Base-by-base conservation (phyloP, 2,888 invertebrate genomes). In the Drosophila atroscutellata region DNA sequence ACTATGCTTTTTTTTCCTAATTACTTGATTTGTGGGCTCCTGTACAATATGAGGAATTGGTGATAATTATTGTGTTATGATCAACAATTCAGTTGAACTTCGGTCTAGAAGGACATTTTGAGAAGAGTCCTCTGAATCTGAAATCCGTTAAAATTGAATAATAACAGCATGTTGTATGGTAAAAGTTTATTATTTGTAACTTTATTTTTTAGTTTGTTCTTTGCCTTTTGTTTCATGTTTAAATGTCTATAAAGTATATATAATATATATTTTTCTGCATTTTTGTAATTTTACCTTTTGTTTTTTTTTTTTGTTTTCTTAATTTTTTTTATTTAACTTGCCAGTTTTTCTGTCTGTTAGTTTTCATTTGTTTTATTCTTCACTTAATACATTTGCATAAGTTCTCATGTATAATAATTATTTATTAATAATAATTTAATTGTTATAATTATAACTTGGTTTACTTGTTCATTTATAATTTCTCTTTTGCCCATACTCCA, bases 221-320 rank as follows among this genome's bases (percentile, higher is more conserved):
- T 82, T 73, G 72, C 75, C 49, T 83, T 89, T 80, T 79, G 77
- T 83, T 83, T 84, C 83, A 85, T 89, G 85, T 86, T 86, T 86
- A 86, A 86, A 86, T 86, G 86, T 86, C 86, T 86, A 86, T 86
- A 86, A 86, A 86, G 86, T 86, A 86, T 86, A 86, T 86, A 86
- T 86, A 86, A 86, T 86, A 90, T 86, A 90, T 90, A 90, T 90
- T 84, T 89, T 89, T 85, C 85, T 85, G 89, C 86, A 72, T 87
- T 87, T 75, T 83, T 83, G 70, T 81, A 70, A 75, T 75, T 55
- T 84, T 84, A 70, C 52, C 60, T 72, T 80, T 77, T 84, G 30
- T 59, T 72, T 77, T 76, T 66, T 24, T 24, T 64, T 64, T 65
- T 51, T 24, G 60, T 61, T 52, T 61, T 70, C 62, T 67, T 60